Base-by-base conservation (phyloP, 2,113 vertebrate species). In the Choloepus hoffmanni region DNA sequence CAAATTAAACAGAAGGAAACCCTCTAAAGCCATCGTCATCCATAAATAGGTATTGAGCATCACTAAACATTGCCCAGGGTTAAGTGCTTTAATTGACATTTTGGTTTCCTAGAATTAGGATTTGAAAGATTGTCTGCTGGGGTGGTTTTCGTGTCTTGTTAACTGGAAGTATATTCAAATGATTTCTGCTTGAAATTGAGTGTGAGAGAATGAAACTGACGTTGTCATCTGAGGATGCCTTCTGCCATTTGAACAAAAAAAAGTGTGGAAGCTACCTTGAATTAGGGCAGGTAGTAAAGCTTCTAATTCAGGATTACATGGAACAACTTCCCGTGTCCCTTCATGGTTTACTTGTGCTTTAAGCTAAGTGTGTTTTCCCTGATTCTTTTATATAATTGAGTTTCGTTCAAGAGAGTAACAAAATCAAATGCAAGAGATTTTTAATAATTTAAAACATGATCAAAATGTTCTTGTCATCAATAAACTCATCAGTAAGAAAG, bases 21-120 rank as follows among this genome's bases (percentile, higher is more conserved):
- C 36, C 26, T 77, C 0, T 70, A 40, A 30, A 26, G 48, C 28
- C 28, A 70, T 58, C 58, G 45, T 62, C 60, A 33, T 65, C 92
- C 94, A n/a, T 67, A 96, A 83, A 63, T n/a, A 74, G 40, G 13
- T 73, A 84, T 78, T 30, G 83, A 70, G 7, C 19, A n/a, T 60
- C 63, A 65, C 62, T 53, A 21, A n/a, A 95, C 68, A 81, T 43
- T 50, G 60, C 45, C 67, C 55, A 85, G 21, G 58, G 88, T 81
- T 95, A 92, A 88, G 65, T 88, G 18, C 50, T 95, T 84, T 92
- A 84, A 90, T 45, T 94, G 92, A 95, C 88, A 95, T 90, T 70
- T 91, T 82, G 85, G 36, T 90, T 97, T 96, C 43, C 62, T 90
- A 85, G 48, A 95, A 85, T 88, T 95, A 78, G 79, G 62, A 73